Evolutionary conservation across 2,888 invertebrate species (phyloP).

Genomic region (Dorcus hopei): DNA sequence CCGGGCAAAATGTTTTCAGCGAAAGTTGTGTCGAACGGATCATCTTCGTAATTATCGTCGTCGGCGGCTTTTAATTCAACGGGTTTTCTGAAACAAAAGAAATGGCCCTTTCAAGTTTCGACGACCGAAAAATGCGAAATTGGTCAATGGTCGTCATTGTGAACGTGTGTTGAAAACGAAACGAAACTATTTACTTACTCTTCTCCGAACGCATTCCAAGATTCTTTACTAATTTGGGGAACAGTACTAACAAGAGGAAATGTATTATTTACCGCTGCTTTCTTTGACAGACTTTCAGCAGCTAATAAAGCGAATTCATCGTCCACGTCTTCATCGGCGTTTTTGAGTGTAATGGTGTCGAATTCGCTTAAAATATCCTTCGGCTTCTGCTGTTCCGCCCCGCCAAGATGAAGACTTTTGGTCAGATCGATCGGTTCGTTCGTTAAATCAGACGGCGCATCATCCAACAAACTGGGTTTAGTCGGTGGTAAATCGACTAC

Average conservation of each 20-base stretch:
- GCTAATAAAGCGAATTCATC: constrained; percentile 77
- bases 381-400: constrained; percentile 17
- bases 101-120: no score
- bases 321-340: constrained; percentile 56
- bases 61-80: constrained; percentile 27
- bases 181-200: constrained; percentile 35
- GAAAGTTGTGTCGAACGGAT: constrained; percentile 85
- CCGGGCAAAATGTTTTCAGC: constrained; percentile 72
- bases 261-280: constrained; percentile 47
- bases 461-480: constrained; percentile 68
- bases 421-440: constrained; percentile 70
- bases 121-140: no score
- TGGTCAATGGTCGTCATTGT: no score
- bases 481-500: constrained; percentile 20
- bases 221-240: constrained; percentile 53
- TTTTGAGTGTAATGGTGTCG: constrained; percentile 45
- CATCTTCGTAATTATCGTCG: constrained; percentile 54
- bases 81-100: constrained; percentile 6
- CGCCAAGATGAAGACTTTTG: constrained; percentile 53
- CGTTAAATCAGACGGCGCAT: constrained; percentile 62
- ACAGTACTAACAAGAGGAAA: constrained; percentile 45
- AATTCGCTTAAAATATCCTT: constrained; percentile 49
- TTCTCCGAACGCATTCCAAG: constrained; percentile 68
- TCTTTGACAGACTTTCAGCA: constrained; percentile 68
- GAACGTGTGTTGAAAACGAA: not conserved